Conservation (phyloP, 2,888 invertebrate species). For the Osmoderma eremita region DNA sequence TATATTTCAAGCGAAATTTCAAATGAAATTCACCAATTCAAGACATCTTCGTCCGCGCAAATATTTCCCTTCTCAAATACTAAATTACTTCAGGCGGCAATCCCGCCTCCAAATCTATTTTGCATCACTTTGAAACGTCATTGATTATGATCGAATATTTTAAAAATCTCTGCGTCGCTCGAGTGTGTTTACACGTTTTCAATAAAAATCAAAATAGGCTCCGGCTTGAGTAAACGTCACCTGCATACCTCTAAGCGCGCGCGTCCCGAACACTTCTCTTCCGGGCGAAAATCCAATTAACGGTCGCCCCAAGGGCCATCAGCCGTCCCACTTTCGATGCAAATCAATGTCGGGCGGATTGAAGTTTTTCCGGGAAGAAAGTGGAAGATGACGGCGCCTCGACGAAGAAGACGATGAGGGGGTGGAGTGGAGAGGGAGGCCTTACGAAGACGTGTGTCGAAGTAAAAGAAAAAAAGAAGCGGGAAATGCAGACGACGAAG, state of each 20-base stretch:
- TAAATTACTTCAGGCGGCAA: no score
- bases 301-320: conserved; percentile 35
- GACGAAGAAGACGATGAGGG: conserved; percentile 12
- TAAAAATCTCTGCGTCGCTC: not conserved
- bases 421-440: not conserved
- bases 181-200: conserved; percentile 23
- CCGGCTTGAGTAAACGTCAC: conserved; percentile 26
- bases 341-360: conserved; percentile 33
- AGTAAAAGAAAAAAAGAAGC: conserved; percentile 1
- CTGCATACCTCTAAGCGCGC: conserved; percentile 28
- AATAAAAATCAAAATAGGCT: conserved; percentile 26
- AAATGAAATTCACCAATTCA: no score
- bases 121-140: no score
- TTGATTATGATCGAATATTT: no score
- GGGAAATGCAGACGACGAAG: not conserved
- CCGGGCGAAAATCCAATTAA: conserved; percentile 36
- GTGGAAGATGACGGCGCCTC: conserved; percentile 2
- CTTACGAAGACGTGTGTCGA: not conserved
- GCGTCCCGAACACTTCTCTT: conserved; percentile 13
- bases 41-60: no score
- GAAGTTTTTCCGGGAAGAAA: conserved; percentile 26
- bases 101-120: no score
- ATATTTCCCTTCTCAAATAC: no score
- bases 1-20: no score
- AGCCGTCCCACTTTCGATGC: conserved; percentile 24